Base-by-base conservation (phyloP, 1,140 invertebrate species). In the Heliconius hewitsoni region DNA sequence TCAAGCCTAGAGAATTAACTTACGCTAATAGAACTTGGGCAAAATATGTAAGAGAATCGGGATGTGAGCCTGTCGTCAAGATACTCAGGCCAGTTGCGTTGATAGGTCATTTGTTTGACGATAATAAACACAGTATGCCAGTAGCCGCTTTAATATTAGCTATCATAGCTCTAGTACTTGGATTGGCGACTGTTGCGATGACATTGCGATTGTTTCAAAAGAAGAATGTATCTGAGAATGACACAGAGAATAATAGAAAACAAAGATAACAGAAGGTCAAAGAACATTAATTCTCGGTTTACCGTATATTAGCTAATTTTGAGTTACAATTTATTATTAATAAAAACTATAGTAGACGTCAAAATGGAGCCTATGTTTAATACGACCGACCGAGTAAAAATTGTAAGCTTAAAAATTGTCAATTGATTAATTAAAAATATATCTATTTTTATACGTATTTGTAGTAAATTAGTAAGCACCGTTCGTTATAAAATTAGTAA, bases 11-110 rank as follows among this genome's bases (percentile, higher is more conserved):
- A 71, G 95, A 96, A 81, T 79, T 96, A 6, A 95, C 95, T 1
- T 95, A 95, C 16, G 91, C 95, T 0, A 96, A 96, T 80, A 95
- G 96, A 83, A 97, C 96, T 0, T 97, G 96, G 96, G 96, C 96
- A 1, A 97, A 96, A 86, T 97, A 96, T 82, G 95, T 97, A 0
- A 93, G 96, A 57, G 96, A 97, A 86, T 96, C 96, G 1, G 96
- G 95, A 57, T 97, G 96, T 83, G 95, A 95, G 50, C 95, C 93
- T 0, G 92, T 95, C 2, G 94, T 95, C 0, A 94, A 94, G 75
- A 95, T 95, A 75, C 76, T 95, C 23, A 88, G 91, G 52, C 94
- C 94, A 1, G 86, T 94, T 1, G 93, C 92, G 13, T 83, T 93
- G 55, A 83, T 92, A 1, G 85, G 86, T 9, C 85, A 93, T 19